phyloP scores from a whole-genome alignment of 1,140 invertebrate genomes.

The Drosophila azteca region DNA sequence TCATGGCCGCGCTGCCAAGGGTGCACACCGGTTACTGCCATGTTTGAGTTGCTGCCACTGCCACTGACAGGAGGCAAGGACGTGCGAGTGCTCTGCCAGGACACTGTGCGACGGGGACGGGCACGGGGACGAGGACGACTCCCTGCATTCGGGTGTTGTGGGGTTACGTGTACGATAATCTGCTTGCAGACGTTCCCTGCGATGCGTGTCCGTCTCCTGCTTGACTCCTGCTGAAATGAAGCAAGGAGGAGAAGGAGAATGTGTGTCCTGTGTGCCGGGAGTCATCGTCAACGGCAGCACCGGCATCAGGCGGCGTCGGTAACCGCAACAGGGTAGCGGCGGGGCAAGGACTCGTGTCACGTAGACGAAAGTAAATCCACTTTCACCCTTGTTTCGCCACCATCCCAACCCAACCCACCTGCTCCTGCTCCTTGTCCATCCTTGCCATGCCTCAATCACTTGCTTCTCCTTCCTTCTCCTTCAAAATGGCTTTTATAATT shows the following conservation, averaged over 20 bases:
- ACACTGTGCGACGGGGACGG: no score
- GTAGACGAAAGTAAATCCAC: slow-evolving; percentile 79
- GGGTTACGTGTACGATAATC: slow-evolving; percentile 60
- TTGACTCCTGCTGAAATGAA: slow-evolving; percentile 27
- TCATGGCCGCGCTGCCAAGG: slow-evolving; percentile 74
- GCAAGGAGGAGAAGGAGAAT: slow-evolving; percentile 13
- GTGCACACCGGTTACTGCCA: slow-evolving; percentile 29
- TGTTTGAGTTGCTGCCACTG: slow-evolving; percentile 45
- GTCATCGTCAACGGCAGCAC: slow-evolving; percentile 44
- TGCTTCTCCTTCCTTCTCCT: slow-evolving; percentile 7
- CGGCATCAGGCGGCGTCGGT: slow-evolving; percentile 10
- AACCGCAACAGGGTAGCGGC: slow-evolving; percentile 9
- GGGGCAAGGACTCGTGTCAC: slow-evolving; percentile 61
- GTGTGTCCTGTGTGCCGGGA: slow-evolving; percentile 39
- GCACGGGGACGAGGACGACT: neutral
- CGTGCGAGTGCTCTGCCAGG: slow-evolving; percentile 12
- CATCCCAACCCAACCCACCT: slow-evolving; percentile 21
- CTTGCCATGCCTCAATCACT: neutral
- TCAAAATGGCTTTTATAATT: slow-evolving; percentile 79
- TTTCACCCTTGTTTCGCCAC: slow-evolving; percentile 68
- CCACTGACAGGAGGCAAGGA: slow-evolving; percentile 64
- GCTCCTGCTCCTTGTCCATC: slow-evolving; percentile 2
- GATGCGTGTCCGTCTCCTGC: slow-evolving; percentile 74
- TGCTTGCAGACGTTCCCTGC: slow-evolving; percentile 75
- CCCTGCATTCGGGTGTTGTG: slow-evolving; percentile 1